Evolutionary conservation across 2,888 invertebrate genomes (phyloP).

Genomic region (Hedychridium roseum): DNA sequence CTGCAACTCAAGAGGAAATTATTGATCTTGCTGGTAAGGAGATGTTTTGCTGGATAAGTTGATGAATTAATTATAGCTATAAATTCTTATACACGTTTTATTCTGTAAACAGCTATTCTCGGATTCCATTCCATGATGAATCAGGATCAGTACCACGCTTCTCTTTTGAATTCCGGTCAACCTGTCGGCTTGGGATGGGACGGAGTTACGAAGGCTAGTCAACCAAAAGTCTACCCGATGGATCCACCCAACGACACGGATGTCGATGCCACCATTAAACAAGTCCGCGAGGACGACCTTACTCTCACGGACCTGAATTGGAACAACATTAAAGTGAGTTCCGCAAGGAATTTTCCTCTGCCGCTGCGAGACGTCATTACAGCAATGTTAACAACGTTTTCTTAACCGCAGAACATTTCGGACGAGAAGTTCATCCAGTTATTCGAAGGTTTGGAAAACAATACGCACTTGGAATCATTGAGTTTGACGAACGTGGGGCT

Average conservation of each 20-base stretch:
- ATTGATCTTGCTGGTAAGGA: conserved; percentile 92
- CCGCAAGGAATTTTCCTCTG: background rate
- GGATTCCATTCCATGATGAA: conserved; percentile 99
- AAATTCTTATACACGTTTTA: conserved; percentile 1
- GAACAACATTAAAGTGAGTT: conserved; percentile 96
- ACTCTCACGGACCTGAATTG: conserved; percentile 93
- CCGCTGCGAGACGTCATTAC: background rate
- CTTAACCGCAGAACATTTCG: conserved; percentile 83
- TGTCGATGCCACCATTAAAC: conserved; percentile 89
- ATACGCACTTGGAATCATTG: conserved; percentile 90
- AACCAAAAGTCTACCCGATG: conserved; percentile 88
- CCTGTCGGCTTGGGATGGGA: conserved; percentile 92
- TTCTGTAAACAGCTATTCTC: conserved; percentile 80
- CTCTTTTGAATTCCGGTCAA: conserved; percentile 90
- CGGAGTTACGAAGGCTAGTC: conserved; percentile 93
- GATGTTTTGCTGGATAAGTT: conserved; percentile 1
- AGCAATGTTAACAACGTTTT: conserved; percentile 2
- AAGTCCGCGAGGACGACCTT: conserved; percentile 88
- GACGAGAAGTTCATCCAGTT: conserved; percentile 92
- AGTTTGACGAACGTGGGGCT: conserved; percentile 94
- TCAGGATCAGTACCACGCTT: conserved; percentile 99
- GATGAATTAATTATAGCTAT: conserved; percentile 1
- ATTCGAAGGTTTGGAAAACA: conserved; percentile 86
- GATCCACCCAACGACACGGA: conserved; percentile 98
- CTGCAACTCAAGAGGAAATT: conserved; percentile 94